Evolutionary conservation across 2,797 vertebrate genomes (phyloP).

Genomic region (Eurystomus glaucurus): DNA sequence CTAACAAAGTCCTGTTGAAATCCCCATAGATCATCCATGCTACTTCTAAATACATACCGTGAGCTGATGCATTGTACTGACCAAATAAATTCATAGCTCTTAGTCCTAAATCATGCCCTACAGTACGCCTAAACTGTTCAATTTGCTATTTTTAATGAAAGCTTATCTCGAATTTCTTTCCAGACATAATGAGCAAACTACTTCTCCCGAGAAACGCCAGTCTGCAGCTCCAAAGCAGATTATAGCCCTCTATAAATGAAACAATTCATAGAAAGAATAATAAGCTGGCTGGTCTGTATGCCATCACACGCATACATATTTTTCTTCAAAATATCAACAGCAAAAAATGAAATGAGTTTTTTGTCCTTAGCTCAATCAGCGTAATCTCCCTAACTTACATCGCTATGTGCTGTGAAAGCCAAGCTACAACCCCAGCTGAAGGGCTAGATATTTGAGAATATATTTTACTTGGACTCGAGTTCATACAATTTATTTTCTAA

Average conservation of each 20-base stretch:
- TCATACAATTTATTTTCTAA: conserved; percentile 73
- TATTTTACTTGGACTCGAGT: conserved; percentile 77
- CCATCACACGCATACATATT: conserved; percentile 28
- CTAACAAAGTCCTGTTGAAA: conserved; percentile 17
- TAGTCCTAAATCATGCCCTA: conserved; percentile 2
- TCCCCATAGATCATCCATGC: not conserved
- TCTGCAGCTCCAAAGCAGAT: conserved; percentile 37
- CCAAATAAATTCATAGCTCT: conserved; percentile 27
- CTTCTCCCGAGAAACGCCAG: conserved; percentile 10
- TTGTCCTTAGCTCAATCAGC: conserved; percentile 61
- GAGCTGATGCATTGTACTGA: not conserved
- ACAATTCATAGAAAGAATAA: conserved; percentile 64
- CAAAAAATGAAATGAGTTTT: conserved; percentile 53
- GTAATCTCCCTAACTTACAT: conserved; percentile 53
- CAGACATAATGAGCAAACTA: conserved; percentile 20
- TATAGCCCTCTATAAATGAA: conserved; percentile 35
- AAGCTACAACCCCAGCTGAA: conserved; percentile 71
- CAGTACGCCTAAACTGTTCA: not conserved
- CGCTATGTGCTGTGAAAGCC: conserved; percentile 71
- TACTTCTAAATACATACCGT: not conserved
- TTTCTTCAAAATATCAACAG: conserved; percentile 42
- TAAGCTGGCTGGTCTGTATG: conserved; percentile 39
- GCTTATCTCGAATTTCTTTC: conserved; percentile 61
- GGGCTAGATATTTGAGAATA: conserved; percentile 72
- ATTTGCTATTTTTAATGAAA: conserved; percentile 49